phyloP scores from a whole-genome alignment of 2,888 invertebrate species.

The Megastigmus dorsalis region DNA sequence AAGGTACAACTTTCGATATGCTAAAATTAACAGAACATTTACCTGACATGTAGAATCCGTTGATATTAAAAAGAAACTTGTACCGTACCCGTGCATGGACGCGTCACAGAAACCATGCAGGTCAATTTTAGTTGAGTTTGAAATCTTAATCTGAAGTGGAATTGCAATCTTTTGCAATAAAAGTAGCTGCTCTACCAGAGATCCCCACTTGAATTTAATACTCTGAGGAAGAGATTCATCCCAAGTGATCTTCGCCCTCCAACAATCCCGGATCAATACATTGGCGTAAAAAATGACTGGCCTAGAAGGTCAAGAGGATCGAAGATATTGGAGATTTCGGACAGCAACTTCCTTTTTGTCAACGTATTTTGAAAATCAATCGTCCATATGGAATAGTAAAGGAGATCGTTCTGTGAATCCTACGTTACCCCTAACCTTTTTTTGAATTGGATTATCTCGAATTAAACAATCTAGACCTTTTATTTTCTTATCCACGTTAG shows the following conservation, averaged over 20 bases:
- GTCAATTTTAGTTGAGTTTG: not conserved
- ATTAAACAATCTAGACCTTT: not conserved
- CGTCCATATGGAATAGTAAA: not conserved
- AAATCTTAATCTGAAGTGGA: not conserved
- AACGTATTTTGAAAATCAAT: not conserved
- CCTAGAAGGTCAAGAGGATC: not conserved
- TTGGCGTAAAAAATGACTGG: not conserved
- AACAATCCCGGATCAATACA: not conserved
- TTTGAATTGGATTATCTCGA: not conserved
- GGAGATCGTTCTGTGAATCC: constrained; percentile 38
- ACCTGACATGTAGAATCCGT: not conserved
- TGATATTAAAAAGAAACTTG: not conserved
- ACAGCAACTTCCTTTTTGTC: not conserved
- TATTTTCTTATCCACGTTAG: not conserved
- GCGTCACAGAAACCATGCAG: constrained; percentile 20
- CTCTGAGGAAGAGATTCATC: constrained; percentile 1
- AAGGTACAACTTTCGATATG: constrained; percentile 14
- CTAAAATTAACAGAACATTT: not conserved
- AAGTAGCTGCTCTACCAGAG: no score
- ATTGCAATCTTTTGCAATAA: not conserved
- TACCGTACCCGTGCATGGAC: not conserved
- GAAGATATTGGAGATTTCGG: constrained; percentile 5
- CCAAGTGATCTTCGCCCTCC: constrained; percentile 5
- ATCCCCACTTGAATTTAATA: not conserved
- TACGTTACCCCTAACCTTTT: constrained; percentile 42